phyloP scores from a whole-genome alignment of 2,797 vertebrate genomes.

The Gymnothorax reevesii region DNA sequence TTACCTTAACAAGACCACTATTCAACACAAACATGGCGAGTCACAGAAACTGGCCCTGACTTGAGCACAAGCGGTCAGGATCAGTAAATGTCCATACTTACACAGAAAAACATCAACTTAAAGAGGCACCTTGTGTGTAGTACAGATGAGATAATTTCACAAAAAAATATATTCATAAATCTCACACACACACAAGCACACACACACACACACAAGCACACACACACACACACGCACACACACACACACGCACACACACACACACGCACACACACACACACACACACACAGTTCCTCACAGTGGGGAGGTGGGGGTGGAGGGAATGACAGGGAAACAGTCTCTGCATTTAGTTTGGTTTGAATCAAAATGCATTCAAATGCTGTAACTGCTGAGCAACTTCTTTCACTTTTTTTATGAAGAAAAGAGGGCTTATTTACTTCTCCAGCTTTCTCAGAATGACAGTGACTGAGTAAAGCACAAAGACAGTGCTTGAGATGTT shows the following conservation, averaged over 20 bases:
- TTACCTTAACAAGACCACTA: conserved; percentile 13
- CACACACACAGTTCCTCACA: neutral
- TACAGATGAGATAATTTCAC: neutral
- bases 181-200: too few relatives aligned
- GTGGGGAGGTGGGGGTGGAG: too few relatives aligned
- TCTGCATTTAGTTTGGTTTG: neutral
- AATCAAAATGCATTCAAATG: neutral
- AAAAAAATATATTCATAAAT: too few relatives aligned
- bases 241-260: neutral
- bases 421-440: neutral
- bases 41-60: neutral
- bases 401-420: neutral
- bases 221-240: neutral
- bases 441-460: neutral
- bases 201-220: neutral
- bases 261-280: neutral
- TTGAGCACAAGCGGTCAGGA: neutral
- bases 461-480: neutral
- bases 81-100: neutral
- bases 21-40: conserved; percentile 27
- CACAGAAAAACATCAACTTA: neutral
- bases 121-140: neutral
- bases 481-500: neutral
- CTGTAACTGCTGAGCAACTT: neutral
- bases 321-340: neutral